Percentiles rank a stretch among this genome's conserved stretches.
Evolutionary conservation across 2,888 invertebrate genomes (phyloP).

Genomic region (Drosophila phalerata): DNA sequence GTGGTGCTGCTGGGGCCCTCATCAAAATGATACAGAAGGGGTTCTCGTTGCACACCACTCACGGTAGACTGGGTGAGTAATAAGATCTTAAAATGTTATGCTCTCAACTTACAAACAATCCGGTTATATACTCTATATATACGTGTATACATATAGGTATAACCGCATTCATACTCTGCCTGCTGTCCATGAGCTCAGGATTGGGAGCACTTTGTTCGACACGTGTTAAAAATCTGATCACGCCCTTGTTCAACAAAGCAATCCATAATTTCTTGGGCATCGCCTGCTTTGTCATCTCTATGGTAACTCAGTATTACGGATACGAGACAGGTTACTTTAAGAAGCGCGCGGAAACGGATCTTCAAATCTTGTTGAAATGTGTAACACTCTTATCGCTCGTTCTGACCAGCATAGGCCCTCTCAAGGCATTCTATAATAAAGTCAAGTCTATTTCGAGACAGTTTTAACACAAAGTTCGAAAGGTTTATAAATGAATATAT

Average conservation of each 20-base stretch:
- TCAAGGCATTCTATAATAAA: slow-evolving; percentile 75
- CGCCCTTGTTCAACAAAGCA: slow-evolving; percentile 81
- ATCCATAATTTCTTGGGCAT: slow-evolving; percentile 82
- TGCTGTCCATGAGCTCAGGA: slow-evolving; percentile 79
- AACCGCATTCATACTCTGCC: slow-evolving; percentile 80
- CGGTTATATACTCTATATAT: not conserved
- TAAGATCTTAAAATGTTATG: not conserved
- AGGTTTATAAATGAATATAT: not conserved
- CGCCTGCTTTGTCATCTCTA: slow-evolving; percentile 78
- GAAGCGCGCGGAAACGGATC: slow-evolving; percentile 59
- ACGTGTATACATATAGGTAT: slow-evolving; percentile 77
- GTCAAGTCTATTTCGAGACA: slow-evolving; percentile 57
- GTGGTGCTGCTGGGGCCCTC: slow-evolving; percentile 80
- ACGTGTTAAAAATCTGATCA: slow-evolving; percentile 68
- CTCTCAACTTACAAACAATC: slow-evolving; percentile 7
- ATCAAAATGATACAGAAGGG: slow-evolving; percentile 80
- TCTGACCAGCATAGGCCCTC: slow-evolving; percentile 76
- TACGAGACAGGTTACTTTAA: slow-evolving; percentile 81
- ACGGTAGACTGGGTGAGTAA: slow-evolving; percentile 80
- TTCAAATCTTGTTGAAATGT: slow-evolving; percentile 78
- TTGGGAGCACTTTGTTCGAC: slow-evolving; percentile 78
- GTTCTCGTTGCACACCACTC: slow-evolving; percentile 70
- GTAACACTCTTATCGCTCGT: slow-evolving; percentile 79
- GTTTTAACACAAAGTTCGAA: slow-evolving; percentile 36
- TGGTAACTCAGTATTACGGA: slow-evolving; percentile 83